Base-by-base conservation (phyloP, 2,888 invertebrate species). In the Platycheirus albimanus region DNA sequence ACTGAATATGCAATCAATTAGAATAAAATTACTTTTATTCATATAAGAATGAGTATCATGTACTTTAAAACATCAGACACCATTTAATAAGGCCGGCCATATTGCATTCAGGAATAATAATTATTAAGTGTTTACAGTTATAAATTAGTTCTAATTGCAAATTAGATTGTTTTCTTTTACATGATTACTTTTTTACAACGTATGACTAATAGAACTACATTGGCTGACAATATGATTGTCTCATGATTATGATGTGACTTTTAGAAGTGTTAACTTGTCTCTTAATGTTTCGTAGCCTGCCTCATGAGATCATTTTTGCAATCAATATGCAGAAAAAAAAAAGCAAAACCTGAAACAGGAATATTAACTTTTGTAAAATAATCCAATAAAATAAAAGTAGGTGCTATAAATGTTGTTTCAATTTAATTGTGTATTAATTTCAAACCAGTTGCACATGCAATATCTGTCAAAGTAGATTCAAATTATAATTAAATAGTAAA, bases 91-190 rank as follows among this genome's bases (percentile, higher is more conserved):
- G n/a, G n/a, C n/a, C n/a, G n/a, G n/a, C n/a, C n/a, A n/a, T n/a
- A n/a, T n/a, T n/a, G n/a, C n/a, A n/a, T n/a, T n/a, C n/a, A n/a
- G n/a, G n/a, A n/a, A n/a, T n/a, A n/a, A n/a, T n/a, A n/a, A n/a
- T n/a, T n/a, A n/a, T n/a, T n/a, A n/a, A n/a, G n/a, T n/a, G 38
- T 41, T 47, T 41, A 19, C 36, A 38, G 56, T 28, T 51, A 61
- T 66, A 58, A 78, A 78, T 78, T 78, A 61, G 49, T 71, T 78
- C 58, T 66, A 66, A 71, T 58, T 71, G 51, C 36, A 78, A 78
- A 78, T 54, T 71, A 45, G 58, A 78, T 43, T 78, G 64, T 24
- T 45, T n/a, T 47, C 30, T 61, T 66, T 45, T 38, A 71, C 72
- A 78, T 61, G 72, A 67, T 72, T 6, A 1, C 3, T 24, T 66